phyloP scores from a whole-genome alignment of 2,888 invertebrate species.

The Cabera pusaria region DNA sequence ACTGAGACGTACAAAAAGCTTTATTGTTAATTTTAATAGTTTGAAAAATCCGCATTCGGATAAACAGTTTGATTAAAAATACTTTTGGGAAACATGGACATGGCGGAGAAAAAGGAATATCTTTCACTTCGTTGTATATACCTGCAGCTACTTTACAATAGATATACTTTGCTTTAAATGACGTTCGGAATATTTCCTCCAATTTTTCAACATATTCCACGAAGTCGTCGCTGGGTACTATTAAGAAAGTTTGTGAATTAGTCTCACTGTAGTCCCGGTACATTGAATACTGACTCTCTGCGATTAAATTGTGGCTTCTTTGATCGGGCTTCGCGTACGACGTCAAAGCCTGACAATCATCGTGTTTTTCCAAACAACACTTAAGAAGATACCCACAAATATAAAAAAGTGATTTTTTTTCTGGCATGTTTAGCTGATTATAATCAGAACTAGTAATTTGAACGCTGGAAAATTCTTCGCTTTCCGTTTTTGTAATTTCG shows the following conservation, averaged over 20 bases:
- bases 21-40: neutral
- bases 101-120: neutral
- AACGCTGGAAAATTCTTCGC: neutral
- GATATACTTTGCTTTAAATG: neutral
- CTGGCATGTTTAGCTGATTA: neutral
- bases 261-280: neutral
- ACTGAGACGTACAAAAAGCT: neutral
- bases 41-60: neutral
- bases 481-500: neutral
- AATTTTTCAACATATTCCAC: neutral
- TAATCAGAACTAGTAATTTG: conserved; percentile 1
- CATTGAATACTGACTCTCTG: neutral
- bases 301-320: neutral
- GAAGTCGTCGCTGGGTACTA: neutral
- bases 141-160: neutral
- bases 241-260: neutral
- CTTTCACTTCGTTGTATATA: neutral
- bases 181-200: neutral
- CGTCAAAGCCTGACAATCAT: neutral
- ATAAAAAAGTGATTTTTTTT: conserved; percentile 1
- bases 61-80: neutral
- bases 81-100: neutral
- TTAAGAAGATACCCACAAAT: neutral
- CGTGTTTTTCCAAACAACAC: neutral
- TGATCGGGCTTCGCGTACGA: neutral